Conservation (phyloP, 2,797 vertebrate genomes). For the Geotrypetes seraphini region DNA sequence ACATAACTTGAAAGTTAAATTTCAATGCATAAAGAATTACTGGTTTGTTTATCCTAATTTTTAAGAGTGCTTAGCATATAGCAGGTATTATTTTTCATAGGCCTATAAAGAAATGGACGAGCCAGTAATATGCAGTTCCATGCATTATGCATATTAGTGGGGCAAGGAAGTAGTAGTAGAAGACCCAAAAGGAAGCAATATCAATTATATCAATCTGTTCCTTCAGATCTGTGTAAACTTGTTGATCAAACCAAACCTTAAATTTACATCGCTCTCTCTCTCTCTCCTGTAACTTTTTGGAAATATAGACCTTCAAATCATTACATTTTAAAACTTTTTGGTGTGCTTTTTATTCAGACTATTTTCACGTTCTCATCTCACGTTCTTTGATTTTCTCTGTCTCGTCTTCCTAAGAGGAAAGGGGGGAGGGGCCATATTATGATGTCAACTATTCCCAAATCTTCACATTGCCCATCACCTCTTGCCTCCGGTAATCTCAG, state of each 20-base stretch:
- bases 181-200: constrained; percentile 42
- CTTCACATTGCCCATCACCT: no score
- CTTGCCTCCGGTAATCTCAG: no score
- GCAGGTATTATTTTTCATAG: constrained; percentile 44
- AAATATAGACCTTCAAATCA: no score
- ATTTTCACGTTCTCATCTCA: constrained; percentile 1
- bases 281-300: constrained; percentile 1
- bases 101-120: constrained; percentile 40
- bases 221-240: constrained; percentile 35
- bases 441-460: no score
- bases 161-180: no score
- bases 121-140: constrained; percentile 47
- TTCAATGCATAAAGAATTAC: constrained; percentile 18
- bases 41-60: no score
- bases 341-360: no score
- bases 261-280: not conserved
- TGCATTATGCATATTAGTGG: constrained; percentile 35
- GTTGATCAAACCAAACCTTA: constrained; percentile 28
- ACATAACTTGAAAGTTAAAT: no score
- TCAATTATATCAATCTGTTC: constrained; percentile 43
- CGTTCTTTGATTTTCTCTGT: not conserved
- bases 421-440: not conserved
- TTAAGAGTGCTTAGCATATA: constrained; percentile 18
- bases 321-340: no score
- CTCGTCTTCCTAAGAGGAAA: not conserved